Evolutionary conservation across 2,888 invertebrate genomes (phyloP).

Genomic region (Teleiodes luculella): DNA sequence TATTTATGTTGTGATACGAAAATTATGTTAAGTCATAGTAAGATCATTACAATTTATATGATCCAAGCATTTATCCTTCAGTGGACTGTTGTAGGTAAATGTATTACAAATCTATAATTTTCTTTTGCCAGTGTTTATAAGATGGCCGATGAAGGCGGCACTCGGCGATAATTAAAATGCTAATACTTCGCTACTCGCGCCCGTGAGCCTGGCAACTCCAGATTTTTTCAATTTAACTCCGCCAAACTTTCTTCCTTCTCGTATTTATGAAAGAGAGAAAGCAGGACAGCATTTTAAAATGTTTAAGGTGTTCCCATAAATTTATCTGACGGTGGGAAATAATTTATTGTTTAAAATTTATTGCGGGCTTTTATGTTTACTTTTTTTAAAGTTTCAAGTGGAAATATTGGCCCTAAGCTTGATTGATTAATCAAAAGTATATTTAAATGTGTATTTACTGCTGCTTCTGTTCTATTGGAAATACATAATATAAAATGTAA

Average conservation of each 20-base stretch:
- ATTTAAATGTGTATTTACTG: no score
- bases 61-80: no score
- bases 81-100: no score
- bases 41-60: no score
- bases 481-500: no score
- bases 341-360: background rate
- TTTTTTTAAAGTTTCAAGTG: no score
- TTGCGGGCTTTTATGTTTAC: background rate
- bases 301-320: background rate
- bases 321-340: background rate
- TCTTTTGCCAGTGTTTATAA: background rate
- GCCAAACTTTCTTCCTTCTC: background rate
- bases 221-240: slow-evolving; percentile 1
- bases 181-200: slow-evolving; percentile 49
- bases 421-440: no score
- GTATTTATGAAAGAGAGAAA: background rate
- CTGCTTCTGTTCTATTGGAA: no score
- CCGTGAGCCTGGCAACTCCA: background rate
- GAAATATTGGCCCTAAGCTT: no score
- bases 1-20: no score
- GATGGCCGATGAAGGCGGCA: slow-evolving; percentile 25
- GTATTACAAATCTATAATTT: background rate
- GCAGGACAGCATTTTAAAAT: background rate
- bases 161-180: slow-evolving; percentile 53
- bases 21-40: no score